Evolutionary conservation across 2,113 vertebrate species (phyloP), one percentile per base, ranked within the genome.

Genomic region (Mormyrus iriodes): DNA sequence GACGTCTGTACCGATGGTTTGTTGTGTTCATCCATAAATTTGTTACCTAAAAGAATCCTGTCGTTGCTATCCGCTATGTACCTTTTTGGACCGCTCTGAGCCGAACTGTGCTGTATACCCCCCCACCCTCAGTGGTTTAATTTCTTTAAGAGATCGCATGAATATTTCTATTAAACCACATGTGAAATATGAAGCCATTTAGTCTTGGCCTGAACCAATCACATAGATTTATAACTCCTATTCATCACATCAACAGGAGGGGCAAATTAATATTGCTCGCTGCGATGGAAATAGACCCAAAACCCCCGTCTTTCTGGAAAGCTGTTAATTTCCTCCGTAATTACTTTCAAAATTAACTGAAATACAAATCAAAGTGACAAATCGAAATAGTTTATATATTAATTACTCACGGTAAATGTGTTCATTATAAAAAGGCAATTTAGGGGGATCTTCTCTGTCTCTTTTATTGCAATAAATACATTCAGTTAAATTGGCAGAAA

Each of bases 171-270:
- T 99, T 98, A 99, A 98, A 97, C 96, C 96, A 92, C 96, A 96
- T 95, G 96, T 99, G 98, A 99, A 99, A 98, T 99, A 99, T 98
- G 97, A 97, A 97, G 96, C 97, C 97, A 97, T 97, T 99, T 99
- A 97, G 97, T 96, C 97, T 97, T 97, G 98, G 97, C 97, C 97
- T 96, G 97, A 96, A 96, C 97, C 97, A 96, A 98, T 98, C 98
- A 98, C 94, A 90, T 92, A 97, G 98, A 99, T 99, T 99, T 99
- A 99, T 98, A 93, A 93, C 96, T 96, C 97, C 97, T 98, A 97
- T 97, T 98, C 97, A 98, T 99, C 97, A 97, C 97, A 98, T 98
- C 96, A 95, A 96, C 95, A 95, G 96, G 97, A 96, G 96, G 96
- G 51, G 96, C 96, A 97, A 98, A 98, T 97, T 96, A 98, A 97